phyloP scores from a whole-genome alignment of 2,888 invertebrate species.

The Pandemis corylana region DNA sequence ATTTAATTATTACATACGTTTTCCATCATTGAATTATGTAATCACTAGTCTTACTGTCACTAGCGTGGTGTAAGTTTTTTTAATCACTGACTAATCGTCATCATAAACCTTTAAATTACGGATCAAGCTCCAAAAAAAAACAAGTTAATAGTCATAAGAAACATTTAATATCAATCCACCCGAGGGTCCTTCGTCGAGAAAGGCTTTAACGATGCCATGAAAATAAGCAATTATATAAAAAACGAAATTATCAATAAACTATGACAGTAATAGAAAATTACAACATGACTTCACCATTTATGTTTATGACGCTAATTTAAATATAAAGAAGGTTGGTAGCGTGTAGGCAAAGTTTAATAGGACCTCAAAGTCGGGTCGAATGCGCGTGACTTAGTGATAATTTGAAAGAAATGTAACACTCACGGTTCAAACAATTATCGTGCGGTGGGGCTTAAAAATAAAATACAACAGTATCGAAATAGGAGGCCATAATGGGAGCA shows the following conservation, averaged over 20 bases:
- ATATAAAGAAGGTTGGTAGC: slow-evolving; percentile 34
- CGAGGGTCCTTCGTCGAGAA: neutral
- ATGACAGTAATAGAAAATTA: slow-evolving; percentile 30
- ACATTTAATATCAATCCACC: neutral
- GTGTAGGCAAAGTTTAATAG: slow-evolving; percentile 26
- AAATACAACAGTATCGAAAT: slow-evolving; percentile 30
- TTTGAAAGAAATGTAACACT: slow-evolving; percentile 41
- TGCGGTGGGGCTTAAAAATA: slow-evolving; percentile 40
- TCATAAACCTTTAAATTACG: neutral
- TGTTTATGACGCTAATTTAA: slow-evolving; percentile 22
- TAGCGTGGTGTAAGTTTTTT: neutral
- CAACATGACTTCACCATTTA: slow-evolving; percentile 17
- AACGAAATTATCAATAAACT: slow-evolving; percentile 24
- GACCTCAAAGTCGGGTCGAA: slow-evolving; percentile 17
- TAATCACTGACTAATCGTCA: neutral
- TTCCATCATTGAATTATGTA: neutral
- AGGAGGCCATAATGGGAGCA: slow-evolving; percentile 37
- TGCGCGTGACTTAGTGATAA: slow-evolving; percentile 40
- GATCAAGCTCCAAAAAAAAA: neutral
- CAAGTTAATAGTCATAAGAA: neutral
- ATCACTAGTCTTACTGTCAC: neutral
- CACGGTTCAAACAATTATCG: slow-evolving; percentile 33
- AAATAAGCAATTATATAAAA: slow-evolving; percentile 22
- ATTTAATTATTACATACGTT: too few species aligned
- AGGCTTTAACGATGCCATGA: slow-evolving; percentile 15